Percentiles rank a stretch among this genome's conserved stretches.
phyloP scores from a whole-genome alignment of 2,797 vertebrate species.

The Aulostomus chinensis region DNA sequence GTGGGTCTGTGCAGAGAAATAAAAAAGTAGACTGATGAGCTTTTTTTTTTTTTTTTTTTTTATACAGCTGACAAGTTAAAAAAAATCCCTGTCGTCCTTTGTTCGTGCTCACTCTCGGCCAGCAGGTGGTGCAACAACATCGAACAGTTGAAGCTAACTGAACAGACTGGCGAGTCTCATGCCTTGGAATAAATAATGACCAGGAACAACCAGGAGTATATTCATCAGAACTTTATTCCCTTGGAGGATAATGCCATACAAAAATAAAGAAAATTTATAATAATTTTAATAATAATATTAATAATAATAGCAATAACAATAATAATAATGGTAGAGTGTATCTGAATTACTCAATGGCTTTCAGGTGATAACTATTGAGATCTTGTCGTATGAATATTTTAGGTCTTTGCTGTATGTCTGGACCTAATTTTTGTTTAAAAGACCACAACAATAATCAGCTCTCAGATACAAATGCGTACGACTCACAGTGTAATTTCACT shows the following conservation, averaged over 20 bases:
- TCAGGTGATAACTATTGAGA: constrained; percentile 25
- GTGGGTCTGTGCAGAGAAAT: constrained; percentile 26
- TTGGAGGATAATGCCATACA: constrained; percentile 83
- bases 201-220: constrained; percentile 23
- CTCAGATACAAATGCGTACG: constrained; percentile 3
- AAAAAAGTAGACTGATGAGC: constrained; percentile 22
- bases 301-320: constrained; percentile 61
- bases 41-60: too few species aligned
- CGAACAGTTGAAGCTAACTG: background rate
- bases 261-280: constrained; percentile 86
- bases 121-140: background rate
- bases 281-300: constrained; percentile 64
- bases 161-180: too few species aligned
- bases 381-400: constrained; percentile 21
- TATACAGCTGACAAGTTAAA: too few species aligned
- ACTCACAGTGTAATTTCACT: constrained; percentile 14
- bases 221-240: constrained; percentile 84
- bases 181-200: background rate
- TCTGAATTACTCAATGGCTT: constrained; percentile 17
- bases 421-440: constrained; percentile 17
- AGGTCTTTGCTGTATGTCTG: constrained; percentile 16
- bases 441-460: constrained; percentile 5
- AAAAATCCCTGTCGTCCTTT: background rate
- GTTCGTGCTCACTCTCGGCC: background rate
- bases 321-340: constrained; percentile 44